Evolutionary conservation across 1,140 invertebrate genomes (phyloP).

Genomic region (Colletes gigas): DNA sequence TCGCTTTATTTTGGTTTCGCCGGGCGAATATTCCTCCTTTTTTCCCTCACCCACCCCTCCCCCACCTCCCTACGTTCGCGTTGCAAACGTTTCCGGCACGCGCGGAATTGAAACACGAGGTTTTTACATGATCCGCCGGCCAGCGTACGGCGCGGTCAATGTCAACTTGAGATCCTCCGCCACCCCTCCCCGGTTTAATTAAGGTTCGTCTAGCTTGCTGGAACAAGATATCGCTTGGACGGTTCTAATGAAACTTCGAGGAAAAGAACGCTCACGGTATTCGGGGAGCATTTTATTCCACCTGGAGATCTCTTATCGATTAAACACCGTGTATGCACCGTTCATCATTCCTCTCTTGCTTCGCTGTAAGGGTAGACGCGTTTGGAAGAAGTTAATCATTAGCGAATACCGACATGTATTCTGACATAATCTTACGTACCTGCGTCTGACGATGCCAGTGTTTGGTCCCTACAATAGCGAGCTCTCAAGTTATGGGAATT

Average conservation of each 20-base stretch:
- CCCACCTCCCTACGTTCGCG: background rate
- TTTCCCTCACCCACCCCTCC: background rate
- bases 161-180: conserved; percentile 14
- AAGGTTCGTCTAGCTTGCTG: conserved; percentile 28
- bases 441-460: too few species aligned
- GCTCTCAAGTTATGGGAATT: too few species aligned
- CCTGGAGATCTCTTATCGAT: background rate
- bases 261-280: background rate
- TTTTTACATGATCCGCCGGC: conserved; percentile 32
- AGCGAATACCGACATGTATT: background rate
- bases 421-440: too few species aligned
- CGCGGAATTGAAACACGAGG: conserved; percentile 32
- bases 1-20: conserved; percentile 1
- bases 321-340: background rate
- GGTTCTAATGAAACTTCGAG: conserved; percentile 43
- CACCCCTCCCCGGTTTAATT: conserved; percentile 37
- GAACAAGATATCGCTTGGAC: conserved; percentile 7
- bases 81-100: conserved; percentile 1
- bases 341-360: too few species aligned
- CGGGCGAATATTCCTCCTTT: background rate
- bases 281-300: background rate
- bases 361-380: too few species aligned
- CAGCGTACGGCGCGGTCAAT: conserved; percentile 5
- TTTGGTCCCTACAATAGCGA: too few species aligned
- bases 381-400: too few species aligned